phyloP scores from a whole-genome alignment of 1,140 invertebrate species.

The Philopotamus ludificatus region DNA sequence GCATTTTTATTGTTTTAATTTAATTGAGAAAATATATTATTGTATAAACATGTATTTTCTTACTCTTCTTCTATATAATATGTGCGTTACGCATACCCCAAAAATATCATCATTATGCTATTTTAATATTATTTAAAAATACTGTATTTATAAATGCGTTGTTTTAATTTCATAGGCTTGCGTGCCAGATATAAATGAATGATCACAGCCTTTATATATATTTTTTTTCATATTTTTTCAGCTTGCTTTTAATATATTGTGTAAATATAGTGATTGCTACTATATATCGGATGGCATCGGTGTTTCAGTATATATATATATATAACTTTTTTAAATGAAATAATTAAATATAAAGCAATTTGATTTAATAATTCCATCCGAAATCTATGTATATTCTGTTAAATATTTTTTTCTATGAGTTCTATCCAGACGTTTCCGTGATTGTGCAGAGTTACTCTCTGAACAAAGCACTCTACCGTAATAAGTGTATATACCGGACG shows the following conservation, averaged over 20 bases:
- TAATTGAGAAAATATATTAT: too few species aligned
- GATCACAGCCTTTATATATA: too few species aligned
- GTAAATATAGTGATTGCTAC: neutral
- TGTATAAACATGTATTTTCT: too few species aligned
- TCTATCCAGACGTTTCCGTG: constrained; percentile 1
- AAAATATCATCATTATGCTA: too few species aligned
- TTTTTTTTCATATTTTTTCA: neutral
- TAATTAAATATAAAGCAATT: neutral
- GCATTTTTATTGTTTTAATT: too few species aligned
- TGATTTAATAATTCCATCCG: neutral
- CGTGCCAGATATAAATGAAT: too few species aligned
- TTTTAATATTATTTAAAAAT: too few species aligned
- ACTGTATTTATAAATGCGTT: too few species aligned
- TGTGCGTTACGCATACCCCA: constrained; percentile 14
- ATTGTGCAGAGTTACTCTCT: constrained; percentile 18
- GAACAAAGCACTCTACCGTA: constrained; percentile 26
- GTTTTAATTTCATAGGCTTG: too few species aligned
- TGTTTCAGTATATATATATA: too few species aligned
- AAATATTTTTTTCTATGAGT: neutral
- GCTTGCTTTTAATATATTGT: neutral
- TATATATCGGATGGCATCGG: too few species aligned
- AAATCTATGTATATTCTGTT: neutral
- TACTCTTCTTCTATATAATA: too few species aligned
- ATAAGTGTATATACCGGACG: constrained; percentile 1
- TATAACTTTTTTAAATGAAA: neutral